Base-by-base conservation (phyloP, 1,140 invertebrate genomes). In the Drosophila prosaltans region DNA sequence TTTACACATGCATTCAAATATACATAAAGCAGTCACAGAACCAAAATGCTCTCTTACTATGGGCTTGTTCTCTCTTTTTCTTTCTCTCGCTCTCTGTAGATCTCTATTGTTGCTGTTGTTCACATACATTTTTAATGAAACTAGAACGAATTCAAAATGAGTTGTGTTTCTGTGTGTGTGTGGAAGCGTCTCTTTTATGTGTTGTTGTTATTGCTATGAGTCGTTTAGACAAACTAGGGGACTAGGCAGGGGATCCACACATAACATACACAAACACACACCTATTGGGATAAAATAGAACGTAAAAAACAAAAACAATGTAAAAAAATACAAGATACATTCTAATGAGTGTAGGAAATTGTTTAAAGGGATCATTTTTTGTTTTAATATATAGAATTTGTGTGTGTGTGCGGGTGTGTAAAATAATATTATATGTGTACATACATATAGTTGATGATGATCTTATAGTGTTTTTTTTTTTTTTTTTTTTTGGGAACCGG, bases 61-160 rank as follows among this genome's bases (percentile, higher is more conserved):
- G 32, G 3, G 32, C 32, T 30, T 30, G 32, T 45, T 64, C 40
- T 45, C 65, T 51, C 57, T 51, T 28, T 61, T 21, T 41, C 55
- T 62, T 36, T 28, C 26, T 43, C n/a, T 36, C 54, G 55, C 48
- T 40, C 40, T 39, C 45, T 73, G 40, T 58, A 41, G 64, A 54
- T 76, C 21, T 66, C 32, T 36, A 36, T 36, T 36, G 62, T 67
- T 55, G 39, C 7, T 43, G 8, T 62, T 36, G 40, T 58, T n/a
- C 32, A 54, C 59, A 74, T 55, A 65, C 57, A 59, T 59, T 72
- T 81, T 72, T 64, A 66, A 81, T 81, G 71, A 75, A 84, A 84
- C 78, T 90, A 81, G 85, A 89, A 90, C 80, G 78, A 78, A 84
- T 80, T 74, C 21, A 43, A 36, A 36, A 24, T 40, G 48, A 39